phyloP scores from a whole-genome alignment of 2,888 invertebrate genomes.

The Ellobium chinense region DNA sequence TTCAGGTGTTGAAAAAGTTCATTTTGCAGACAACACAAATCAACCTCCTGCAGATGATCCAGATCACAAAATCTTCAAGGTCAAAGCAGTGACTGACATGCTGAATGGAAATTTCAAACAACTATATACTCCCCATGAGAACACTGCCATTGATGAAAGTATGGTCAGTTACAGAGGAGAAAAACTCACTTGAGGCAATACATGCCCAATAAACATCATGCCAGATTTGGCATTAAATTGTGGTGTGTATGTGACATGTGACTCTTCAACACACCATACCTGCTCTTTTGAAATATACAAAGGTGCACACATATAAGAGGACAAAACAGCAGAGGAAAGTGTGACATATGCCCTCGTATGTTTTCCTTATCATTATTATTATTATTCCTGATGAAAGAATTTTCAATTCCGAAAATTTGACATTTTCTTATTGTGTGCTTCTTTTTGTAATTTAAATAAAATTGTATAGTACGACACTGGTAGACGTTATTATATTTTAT shows the following conservation, averaged over 20 bases:
- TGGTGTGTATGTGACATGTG: slow-evolving; percentile 3
- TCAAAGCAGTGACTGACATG: neutral
- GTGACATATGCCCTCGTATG: no score
- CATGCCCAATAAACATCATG: slow-evolving; percentile 26
- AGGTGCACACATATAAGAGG: neutral
- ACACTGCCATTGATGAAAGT: slow-evolving; percentile 11
- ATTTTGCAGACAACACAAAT: slow-evolving; percentile 1
- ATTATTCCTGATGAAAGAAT: no score
- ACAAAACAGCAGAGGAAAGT: neutral
- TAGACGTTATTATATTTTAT: no score
- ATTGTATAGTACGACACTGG: no score
- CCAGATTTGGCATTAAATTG: slow-evolving; percentile 8
- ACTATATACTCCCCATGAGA: neutral
- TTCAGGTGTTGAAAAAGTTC: slow-evolving; percentile 11
- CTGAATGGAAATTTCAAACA: neutral
- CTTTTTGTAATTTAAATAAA: no score
- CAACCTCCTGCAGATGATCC: neutral
- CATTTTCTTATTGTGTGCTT: no score
- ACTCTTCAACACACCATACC: neutral
- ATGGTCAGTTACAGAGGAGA: no score
- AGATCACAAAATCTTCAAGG: neutral
- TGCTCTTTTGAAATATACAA: slow-evolving; percentile 5
- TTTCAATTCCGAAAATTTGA: no score
- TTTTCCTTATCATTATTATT: no score
- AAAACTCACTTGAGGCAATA: slow-evolving; percentile 12